These are phyloP conservation scores for Latrodectus hesperus DNA, from an alignment of 2,888 invertebrate species.

Conservation along the genomic window DNA sequence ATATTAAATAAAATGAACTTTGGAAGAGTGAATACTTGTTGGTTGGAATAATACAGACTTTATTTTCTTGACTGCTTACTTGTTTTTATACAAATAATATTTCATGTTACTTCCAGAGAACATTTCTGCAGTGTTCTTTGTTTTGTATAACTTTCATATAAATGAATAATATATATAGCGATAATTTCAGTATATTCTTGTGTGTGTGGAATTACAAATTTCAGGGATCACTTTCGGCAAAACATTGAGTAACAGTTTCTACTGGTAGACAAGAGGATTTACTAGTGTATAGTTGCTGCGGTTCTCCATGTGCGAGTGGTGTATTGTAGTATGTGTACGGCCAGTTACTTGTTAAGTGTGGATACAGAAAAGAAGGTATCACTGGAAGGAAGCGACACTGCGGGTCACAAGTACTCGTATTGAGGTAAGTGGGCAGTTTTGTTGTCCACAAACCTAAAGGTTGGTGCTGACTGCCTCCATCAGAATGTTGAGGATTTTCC, in stretches of 20 bases:
- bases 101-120: too few relatives aligned
- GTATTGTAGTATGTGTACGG: slow-evolving; percentile 48
- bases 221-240: too few relatives aligned
- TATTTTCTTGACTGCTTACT: too few relatives aligned
- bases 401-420: slow-evolving; percentile 11
- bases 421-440: slow-evolving; percentile 47
- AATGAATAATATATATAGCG: too few relatives aligned
- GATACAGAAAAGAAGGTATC: slow-evolving; percentile 55
- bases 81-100: too few relatives aligned
- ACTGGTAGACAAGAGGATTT: background rate
- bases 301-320: slow-evolving; percentile 1
- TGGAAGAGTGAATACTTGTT: too few relatives aligned
- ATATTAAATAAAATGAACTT: too few relatives aligned
- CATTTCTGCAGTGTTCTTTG: too few relatives aligned
- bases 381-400: slow-evolving; percentile 53
- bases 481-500: slow-evolving; percentile 16
- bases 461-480: slow-evolving; percentile 2
- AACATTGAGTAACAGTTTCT: background rate
- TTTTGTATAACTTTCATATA: too few relatives aligned
- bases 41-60: too few relatives aligned
- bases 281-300: background rate
- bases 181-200: too few relatives aligned
- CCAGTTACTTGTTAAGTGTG: slow-evolving; percentile 39
- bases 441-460: slow-evolving; percentile 42
- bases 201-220: too few relatives aligned